phyloP scores from a whole-genome alignment of 2,113 vertebrate species.

The Camelus dromedarius region DNA sequence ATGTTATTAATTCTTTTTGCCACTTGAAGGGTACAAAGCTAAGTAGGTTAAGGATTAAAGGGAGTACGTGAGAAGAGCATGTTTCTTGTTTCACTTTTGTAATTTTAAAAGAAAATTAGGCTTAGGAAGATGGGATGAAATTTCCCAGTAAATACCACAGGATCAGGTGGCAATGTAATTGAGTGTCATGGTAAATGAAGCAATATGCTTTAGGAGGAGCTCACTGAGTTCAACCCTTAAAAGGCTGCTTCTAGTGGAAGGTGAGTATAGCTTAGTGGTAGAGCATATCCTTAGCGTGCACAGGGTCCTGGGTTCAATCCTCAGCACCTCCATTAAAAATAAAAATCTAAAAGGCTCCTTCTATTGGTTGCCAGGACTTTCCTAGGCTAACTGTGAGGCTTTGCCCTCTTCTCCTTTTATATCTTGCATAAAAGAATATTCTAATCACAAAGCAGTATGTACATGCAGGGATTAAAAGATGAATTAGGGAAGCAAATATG shows the following conservation, averaged over 20 bases:
- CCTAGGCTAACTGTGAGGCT: background rate
- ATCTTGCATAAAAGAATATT: slow-evolving; percentile 22
- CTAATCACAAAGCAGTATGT: background rate
- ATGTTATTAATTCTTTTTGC: slow-evolving; percentile 63
- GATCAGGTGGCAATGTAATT: slow-evolving; percentile 20
- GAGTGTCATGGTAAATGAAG: slow-evolving; percentile 36
- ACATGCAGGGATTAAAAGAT: background rate
- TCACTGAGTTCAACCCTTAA: background rate
- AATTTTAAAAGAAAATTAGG: slow-evolving; percentile 68
- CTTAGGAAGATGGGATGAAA: slow-evolving; percentile 54
- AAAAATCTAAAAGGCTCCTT: background rate
- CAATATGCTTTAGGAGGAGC: background rate
- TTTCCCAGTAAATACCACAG: slow-evolving; percentile 62
- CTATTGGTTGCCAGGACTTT: background rate
- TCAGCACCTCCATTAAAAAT: background rate
- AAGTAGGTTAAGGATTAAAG: slow-evolving; percentile 72
- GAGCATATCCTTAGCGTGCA: too few relatives aligned
- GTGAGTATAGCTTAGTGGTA: too few relatives aligned
- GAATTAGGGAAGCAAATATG: slow-evolving; percentile 47
- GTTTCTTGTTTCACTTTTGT: slow-evolving; percentile 74
- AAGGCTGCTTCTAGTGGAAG: background rate
- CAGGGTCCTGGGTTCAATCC: background rate
- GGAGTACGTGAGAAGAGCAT: slow-evolving; percentile 57
- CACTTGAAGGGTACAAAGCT: slow-evolving; percentile 58
- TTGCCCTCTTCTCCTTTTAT: background rate